These are phyloP conservation scores for Himalopsyche kuldschensis DNA, from an alignment of 2,888 invertebrate species.

Conservation along the genomic window DNA sequence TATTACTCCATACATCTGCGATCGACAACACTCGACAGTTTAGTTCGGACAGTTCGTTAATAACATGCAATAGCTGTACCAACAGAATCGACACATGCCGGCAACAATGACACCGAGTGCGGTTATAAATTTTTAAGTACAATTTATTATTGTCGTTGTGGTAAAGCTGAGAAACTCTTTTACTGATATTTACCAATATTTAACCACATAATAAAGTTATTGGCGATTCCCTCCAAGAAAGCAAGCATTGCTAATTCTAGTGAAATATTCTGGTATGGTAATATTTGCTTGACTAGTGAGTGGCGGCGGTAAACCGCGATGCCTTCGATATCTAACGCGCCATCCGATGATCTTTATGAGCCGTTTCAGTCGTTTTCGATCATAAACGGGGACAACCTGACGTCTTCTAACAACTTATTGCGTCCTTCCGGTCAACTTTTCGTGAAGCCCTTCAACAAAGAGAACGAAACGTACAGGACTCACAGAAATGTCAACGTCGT, in stretches of 20 bases:
- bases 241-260: background rate
- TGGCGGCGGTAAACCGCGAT: slow-evolving; percentile 45
- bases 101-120: background rate
- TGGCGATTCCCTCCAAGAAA: background rate
- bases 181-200: background rate
- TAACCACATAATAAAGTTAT: background rate
- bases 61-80: background rate
- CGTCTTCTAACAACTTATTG: background rate
- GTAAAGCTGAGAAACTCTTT: background rate
- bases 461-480: background rate
- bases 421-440: background rate
- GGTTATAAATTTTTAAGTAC: background rate
- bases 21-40: background rate
- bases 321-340: slow-evolving; percentile 46
- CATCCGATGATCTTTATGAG: slow-evolving; percentile 42
- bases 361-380: slow-evolving; percentile 48
- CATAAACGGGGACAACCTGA: slow-evolving; percentile 41
- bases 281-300: slow-evolving; percentile 13
- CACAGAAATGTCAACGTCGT: slow-evolving; percentile 43
- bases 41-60: background rate
- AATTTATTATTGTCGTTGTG: background rate
- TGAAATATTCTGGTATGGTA: background rate
- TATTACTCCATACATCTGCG: background rate
- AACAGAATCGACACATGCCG: background rate
- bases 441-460: background rate